Conservation (phyloP, 1,140 invertebrate genomes). For the Phortica variegata region DNA sequence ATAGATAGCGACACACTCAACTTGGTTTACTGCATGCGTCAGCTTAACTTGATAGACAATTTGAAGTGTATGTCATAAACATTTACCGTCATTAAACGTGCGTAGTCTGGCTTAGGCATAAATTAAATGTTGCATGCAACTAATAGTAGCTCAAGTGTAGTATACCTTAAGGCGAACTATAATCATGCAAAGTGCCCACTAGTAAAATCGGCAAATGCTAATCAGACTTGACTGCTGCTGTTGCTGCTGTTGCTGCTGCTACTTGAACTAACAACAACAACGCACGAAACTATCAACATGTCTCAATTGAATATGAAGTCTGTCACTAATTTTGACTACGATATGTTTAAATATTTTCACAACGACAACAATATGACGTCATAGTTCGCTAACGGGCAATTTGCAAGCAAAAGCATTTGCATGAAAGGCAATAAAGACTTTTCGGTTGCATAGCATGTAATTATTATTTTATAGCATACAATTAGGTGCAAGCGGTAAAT, state of each 20-base stretch:
- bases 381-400: too few relatives aligned
- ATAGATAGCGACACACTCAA: conserved; percentile 2
- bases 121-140: conserved; percentile 29
- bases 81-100: conserved; percentile 50
- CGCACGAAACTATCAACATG: neutral
- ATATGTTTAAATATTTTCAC: too few relatives aligned
- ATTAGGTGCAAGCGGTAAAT: conserved; percentile 32
- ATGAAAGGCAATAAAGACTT: too few relatives aligned
- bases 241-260: neutral
- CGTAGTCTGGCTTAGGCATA: conserved; percentile 17
- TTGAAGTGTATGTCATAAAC: conserved; percentile 47
- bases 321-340: too few relatives aligned
- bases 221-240: neutral
- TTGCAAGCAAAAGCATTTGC: too few relatives aligned
- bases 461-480: conserved; percentile 51
- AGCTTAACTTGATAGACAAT: conserved; percentile 53
- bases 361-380: too few relatives aligned
- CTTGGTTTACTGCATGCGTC: conserved; percentile 14
- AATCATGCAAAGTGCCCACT: neutral
- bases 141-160: neutral
- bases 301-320: conserved; percentile 29
- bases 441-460: conserved; percentile 31
- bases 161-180: neutral
- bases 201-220: neutral
- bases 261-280: neutral